Evolutionary conservation across 37 sponge, comb jelly and placozoan species (phyloP), one percentile per base, ranked within the genome.

Genomic region (Cliona cf. orientalis): DNA sequence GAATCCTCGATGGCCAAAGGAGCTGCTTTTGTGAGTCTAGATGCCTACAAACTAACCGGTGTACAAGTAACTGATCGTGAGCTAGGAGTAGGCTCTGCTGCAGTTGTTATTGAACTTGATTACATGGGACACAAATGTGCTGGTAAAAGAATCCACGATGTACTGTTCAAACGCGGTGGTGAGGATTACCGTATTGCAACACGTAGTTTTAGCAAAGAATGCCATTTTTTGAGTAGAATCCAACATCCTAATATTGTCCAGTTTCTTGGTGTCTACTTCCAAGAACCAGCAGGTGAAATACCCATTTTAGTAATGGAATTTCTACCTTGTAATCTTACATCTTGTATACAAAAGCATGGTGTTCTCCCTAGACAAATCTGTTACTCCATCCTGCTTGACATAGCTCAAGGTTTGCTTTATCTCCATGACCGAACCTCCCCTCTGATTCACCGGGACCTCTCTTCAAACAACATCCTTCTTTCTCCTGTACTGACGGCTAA

Each of bases 301-400:
- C 81, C 81, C 3, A 80, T 67, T 19, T 29, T 80, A 21, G 81
- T 80, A n/a, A 80, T 80, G 81, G 81, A 80, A 37, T 67, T 70
- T 44, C 42, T 80, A 1, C 69, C 68, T 11, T 57, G 43, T 22
- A 46, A 35, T 19, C 81, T 80, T 42, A 28, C 69, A 7, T 11
- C 21, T 7, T 69, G 69, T 31, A 66, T 80, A 3, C 43, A 80
- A 12, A 44, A 57, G 4, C 42, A 22, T 44, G 67, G 69, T 25
- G 32, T 6, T 42, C 35, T 80, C 39, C 60, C 81, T 19, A 33
- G 21, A 19, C 36, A 66, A 11, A 69, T 67, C 36, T 5, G 29
- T 23, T 80, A 70, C 69, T 66, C 69, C 70, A 80, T 80, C 29
- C 81, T 80, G 23, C 59, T 33, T 23, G 81, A 80, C 14, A 44